Conservation (phyloP, 2,797 vertebrate species). For the Coreius guichenoti region DNA sequence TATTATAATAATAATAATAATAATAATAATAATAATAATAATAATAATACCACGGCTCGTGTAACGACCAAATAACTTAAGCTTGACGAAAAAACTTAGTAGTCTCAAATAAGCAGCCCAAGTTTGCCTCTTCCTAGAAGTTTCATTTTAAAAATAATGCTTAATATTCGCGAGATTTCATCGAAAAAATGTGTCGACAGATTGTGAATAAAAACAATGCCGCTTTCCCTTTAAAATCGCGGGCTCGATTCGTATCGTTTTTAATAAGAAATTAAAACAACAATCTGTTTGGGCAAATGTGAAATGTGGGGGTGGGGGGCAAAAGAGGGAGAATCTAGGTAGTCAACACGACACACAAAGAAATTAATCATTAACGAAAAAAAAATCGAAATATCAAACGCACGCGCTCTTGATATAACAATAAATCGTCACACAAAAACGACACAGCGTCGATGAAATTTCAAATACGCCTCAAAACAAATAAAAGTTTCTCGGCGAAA, state of each 20-base stretch:
- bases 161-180: slow-evolving; percentile 13
- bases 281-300: slow-evolving; percentile 45
- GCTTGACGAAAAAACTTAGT: background rate
- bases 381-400: slow-evolving; percentile 70
- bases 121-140: slow-evolving; percentile 57
- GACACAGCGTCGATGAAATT: background rate
- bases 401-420: slow-evolving; percentile 8
- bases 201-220: background rate
- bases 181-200: background rate
- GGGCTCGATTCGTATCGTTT: background rate
- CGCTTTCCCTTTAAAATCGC: slow-evolving; percentile 13
- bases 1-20: background rate
- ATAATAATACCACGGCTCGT: background rate
- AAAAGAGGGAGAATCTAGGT: slow-evolving; percentile 68
- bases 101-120: slow-evolving; percentile 63
- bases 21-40: background rate
- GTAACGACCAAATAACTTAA: slow-evolving; percentile 3
- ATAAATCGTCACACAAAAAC: background rate
- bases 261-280: slow-evolving; percentile 24
- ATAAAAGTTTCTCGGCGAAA: slow-evolving; percentile 71
- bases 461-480: background rate
- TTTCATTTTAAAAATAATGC: slow-evolving; percentile 48
- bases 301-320: slow-evolving; percentile 77
- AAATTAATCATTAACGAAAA: slow-evolving; percentile 85
- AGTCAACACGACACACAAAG: slow-evolving; percentile 83